Base-by-base conservation (phyloP, 2,113 vertebrate genomes). In the Cairina moschata region DNA sequence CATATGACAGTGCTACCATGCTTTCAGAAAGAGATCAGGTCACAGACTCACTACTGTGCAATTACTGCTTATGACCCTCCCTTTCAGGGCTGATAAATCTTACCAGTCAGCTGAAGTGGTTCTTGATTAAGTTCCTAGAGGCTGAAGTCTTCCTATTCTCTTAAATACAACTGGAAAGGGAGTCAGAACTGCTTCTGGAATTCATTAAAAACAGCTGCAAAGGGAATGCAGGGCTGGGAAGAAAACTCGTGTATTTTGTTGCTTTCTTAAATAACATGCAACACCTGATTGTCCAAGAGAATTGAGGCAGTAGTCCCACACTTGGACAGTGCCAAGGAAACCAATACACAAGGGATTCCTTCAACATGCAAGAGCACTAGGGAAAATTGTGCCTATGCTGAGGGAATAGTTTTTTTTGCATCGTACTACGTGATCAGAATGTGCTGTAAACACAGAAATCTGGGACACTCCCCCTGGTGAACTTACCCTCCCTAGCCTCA, bases 191-290 rank as follows among this genome's bases (percentile, higher is more conserved):
- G 52, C 68, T 90, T 68, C 92, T 95, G 94, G 88, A 80, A 76
- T 50, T 93, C 54, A 96, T 96, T 93, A 88, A 72, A 76, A 85
- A 18, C 88, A 91, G 90, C 83, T 86, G 67, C 44, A 71, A 31
- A 40, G 80, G 56, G 77, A 74, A 91, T 28, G 79, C 65, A 50
- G 46, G 40, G 42, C 59, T 72, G 67, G 50, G 38, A 28, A 56
- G 40, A 28, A 75, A 79, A 58, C 8, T 8, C 7, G 7, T n/a
- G 0, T 4, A 36, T 65, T 56, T 82, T 38, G 32, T 36, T 95
- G 86, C 60, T 96, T 91, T 91, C 81, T 76, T 34, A 38, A 71
- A n/a, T 62, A 82, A 85, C 50, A 31, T 20, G 80, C 69, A 58
- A 60, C 78, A 93, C 76, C 73, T 89, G 92, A 86, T 22, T n/a